Evolutionary conservation across 2,113 vertebrate species (phyloP), one percentile per base, ranked within the genome.

Genomic region (Nothoprocta perdicaria): DNA sequence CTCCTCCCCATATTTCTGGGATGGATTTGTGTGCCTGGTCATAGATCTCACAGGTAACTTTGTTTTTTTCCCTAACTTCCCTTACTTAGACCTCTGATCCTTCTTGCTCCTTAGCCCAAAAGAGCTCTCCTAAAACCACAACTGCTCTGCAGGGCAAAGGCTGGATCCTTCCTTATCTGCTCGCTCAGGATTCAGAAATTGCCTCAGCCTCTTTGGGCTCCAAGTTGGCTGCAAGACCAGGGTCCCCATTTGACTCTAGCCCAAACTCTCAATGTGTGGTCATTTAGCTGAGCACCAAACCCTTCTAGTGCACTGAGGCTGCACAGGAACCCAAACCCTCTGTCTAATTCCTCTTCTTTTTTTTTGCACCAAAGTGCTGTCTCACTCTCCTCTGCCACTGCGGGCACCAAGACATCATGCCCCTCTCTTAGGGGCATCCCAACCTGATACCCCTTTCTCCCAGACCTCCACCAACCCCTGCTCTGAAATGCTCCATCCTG

Each of bases 391-490:
- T 79, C 45, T 77, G 43, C 43, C 2, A 3, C 43, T 40, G 38
- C 40, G 79, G 43, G 50, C 17, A 63, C 41, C 1, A 2, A 60
- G 15, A 10, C 57, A 61, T 11, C 0, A 0, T 43, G 21, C 23
- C 12, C 31, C 8, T 65, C 43, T 73, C 29, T 48, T 5, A 11
- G 48, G 48, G 48, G 21, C 21, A 48, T 3, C n/a, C 10, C 53
- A 46, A 29, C 43, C 77, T 38, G 0, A 0, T 41, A 19, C 2
- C 4, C 40, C 17, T 27, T 52, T 84, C 14, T 74, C 14, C 38
- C 43, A 62, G 10, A 3, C 5, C 12, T 81, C 21, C 10, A 26
- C 0, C 0, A 61, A 45, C 17, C 52, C 35, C 43, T 0, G 2
- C 8, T 33, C 17, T 50, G 4, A 2, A 65, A 26, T 58, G 55